Conservation (phyloP, 2,888 invertebrate genomes). For the Rhyacophila evoluta region DNA sequence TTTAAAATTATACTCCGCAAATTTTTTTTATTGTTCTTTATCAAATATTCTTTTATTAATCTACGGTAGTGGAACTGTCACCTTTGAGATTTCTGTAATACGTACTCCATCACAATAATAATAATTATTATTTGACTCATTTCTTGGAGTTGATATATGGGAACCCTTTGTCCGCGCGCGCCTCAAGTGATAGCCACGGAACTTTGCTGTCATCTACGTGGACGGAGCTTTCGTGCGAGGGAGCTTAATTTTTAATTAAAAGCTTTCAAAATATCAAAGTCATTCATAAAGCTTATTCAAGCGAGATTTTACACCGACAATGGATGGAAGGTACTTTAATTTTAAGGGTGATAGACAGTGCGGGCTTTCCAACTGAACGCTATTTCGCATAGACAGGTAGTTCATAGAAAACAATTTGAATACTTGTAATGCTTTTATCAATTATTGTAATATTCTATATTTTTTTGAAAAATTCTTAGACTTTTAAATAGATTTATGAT, state of each 20-base stretch:
- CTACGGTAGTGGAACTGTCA: neutral
- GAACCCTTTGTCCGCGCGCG: neutral
- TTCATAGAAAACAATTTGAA: neutral
- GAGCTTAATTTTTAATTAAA: constrained; percentile 73
- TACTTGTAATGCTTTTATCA: neutral
- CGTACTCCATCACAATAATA: neutral
- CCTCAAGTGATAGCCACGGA: neutral
- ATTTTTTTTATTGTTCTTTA: too few relatives aligned
- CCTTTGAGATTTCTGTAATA: neutral
- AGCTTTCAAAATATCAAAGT: constrained; percentile 70
- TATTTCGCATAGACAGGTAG: neutral
- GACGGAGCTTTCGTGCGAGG: constrained; percentile 58
- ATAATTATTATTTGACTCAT: neutral
- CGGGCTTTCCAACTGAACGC: neutral
- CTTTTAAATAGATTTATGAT: too few relatives aligned
- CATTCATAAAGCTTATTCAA: constrained; percentile 58
- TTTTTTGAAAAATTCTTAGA: too few relatives aligned
- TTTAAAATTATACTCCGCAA: too few relatives aligned
- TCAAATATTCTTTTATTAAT: neutral
- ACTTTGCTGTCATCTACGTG: constrained; percentile 56
- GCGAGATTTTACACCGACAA: constrained; percentile 44
- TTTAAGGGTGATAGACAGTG: constrained; percentile 25
- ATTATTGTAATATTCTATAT: neutral
- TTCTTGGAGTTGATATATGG: neutral
- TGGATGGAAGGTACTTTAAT: neutral